phyloP scores from a whole-genome alignment of 2,797 vertebrate genomes.

The Discoglossus pictus region DNA sequence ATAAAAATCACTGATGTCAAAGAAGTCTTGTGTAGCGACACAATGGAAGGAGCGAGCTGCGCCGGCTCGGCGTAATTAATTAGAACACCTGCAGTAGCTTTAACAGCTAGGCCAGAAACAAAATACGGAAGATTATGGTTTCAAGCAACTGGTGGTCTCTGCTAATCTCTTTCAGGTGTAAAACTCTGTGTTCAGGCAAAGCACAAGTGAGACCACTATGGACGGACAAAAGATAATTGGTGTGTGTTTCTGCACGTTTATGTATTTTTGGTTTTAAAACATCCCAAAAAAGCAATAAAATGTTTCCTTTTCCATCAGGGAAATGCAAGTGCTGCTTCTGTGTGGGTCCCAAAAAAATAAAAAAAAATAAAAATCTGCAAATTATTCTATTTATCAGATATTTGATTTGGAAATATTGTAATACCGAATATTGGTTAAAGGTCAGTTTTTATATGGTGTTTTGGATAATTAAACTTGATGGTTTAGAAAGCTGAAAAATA shows the following conservation, averaged over 20 bases:
- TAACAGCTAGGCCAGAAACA: conserved; percentile 82
- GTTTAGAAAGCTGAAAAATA: no score
- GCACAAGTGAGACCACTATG: conserved; percentile 59
- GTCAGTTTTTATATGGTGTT: no score
- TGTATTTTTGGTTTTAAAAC: conserved; percentile 19
- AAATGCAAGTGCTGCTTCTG: neutral
- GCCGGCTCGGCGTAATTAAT: conserved; percentile 74
- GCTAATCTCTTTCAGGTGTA: conserved; percentile 97
- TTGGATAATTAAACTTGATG: no score
- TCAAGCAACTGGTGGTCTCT: conserved; percentile 84
- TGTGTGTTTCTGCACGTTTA: conserved; percentile 5
- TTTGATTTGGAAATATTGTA: no score
- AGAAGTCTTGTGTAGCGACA: conserved; percentile 59
- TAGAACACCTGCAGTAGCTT: conserved; percentile 89
- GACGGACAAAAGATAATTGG: conserved; percentile 57
- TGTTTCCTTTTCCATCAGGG: conserved; percentile 7
- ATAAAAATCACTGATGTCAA: conserved; percentile 50
- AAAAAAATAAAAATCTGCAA: no score
- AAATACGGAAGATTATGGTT: conserved; percentile 89
- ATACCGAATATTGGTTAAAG: no score
- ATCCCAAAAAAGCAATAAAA: conserved; percentile 33
- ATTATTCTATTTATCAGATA: no score
- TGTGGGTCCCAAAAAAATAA: neutral
- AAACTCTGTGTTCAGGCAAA: conserved; percentile 67
- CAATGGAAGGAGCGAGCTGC: conserved; percentile 61